Percentiles rank a stretch among this genome's conserved stretches.
Conservation (phyloP, 2,888 invertebrate species). For the Geotrupes spiniger region DNA sequence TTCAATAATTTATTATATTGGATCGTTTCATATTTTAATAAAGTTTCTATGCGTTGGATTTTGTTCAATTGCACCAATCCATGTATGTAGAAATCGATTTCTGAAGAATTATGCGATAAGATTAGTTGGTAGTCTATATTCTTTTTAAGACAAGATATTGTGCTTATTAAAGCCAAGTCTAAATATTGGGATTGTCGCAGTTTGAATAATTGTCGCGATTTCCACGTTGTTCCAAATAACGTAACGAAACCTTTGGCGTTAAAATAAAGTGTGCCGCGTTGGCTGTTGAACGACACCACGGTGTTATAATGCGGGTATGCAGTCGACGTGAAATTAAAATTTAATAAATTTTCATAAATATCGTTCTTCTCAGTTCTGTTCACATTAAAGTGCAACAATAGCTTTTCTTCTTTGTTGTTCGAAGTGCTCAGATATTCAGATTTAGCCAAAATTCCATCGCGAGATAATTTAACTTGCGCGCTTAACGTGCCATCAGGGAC, state of each 20-base stretch:
- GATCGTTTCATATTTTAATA: constrained; percentile 21
- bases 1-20: constrained; percentile 16
- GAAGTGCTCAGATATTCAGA: constrained; percentile 12
- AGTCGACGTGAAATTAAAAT: constrained; percentile 19
- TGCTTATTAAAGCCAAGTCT: constrained; percentile 24
- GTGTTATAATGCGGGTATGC: constrained; percentile 27
- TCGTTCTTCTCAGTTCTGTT: constrained; percentile 1
- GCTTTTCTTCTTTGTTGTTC: constrained; percentile 2
- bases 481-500: constrained; percentile 17
- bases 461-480: constrained; percentile 16
- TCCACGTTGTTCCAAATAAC: constrained; percentile 28
- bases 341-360: constrained; percentile 7
- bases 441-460: constrained; percentile 11
- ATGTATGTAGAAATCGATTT: constrained; percentile 19
- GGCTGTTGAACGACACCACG: constrained; percentile 20
- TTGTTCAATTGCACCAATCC: constrained; percentile 26
- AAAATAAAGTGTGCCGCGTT: constrained; percentile 25
- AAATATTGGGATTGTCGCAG: constrained; percentile 12
- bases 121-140: constrained; percentile 26
- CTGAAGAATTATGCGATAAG: constrained; percentile 22
- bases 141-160: constrained; percentile 25
- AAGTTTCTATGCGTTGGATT: constrained; percentile 25
- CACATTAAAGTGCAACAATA: constrained; percentile 13
- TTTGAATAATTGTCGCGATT: constrained; percentile 28
- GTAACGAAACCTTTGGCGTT: constrained; percentile 22